Conservation (phyloP, 2,113 vertebrate genomes). For the Sinocyclocheilus grahami region DNA sequence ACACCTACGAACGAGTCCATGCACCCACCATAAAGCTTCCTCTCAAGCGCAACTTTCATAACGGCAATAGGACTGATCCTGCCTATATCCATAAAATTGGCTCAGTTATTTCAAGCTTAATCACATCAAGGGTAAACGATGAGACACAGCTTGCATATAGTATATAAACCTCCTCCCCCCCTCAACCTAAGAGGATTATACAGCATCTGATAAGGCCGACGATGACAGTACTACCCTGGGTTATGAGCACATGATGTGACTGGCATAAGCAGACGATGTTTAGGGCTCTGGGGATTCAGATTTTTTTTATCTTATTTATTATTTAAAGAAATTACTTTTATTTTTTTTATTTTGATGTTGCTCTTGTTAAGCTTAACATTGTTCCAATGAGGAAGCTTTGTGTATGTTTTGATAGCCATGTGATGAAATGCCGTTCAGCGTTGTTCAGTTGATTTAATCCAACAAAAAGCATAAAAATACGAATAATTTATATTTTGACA, state of each 20-base stretch:
- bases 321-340: constrained; percentile 23
- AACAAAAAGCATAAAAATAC: neutral
- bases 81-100: constrained; percentile 35
- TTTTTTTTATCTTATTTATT: neutral
- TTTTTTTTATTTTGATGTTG: constrained; percentile 10
- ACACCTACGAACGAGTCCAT: neutral
- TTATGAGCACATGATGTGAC: constrained; percentile 38
- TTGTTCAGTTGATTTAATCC: neutral
- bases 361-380: constrained; percentile 1
- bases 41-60: constrained; percentile 36
- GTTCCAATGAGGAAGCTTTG: neutral
- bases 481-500: neutral
- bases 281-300: constrained; percentile 15
- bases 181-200: constrained; percentile 57
- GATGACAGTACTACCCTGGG: constrained; percentile 52
- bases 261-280: constrained; percentile 34
- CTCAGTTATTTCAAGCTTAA: constrained; percentile 50
- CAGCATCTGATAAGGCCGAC: constrained; percentile 50
- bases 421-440: neutral
- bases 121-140: constrained; percentile 49
- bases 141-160: constrained; percentile 39
- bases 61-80: constrained; percentile 35
- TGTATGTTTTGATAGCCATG: neutral
- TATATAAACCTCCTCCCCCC: constrained; percentile 32
- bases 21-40: constrained; percentile 9